These are phyloP conservation scores for Melanostoma scalare DNA, from an alignment of 2,888 invertebrate species.

Conservation along the genomic window DNA sequence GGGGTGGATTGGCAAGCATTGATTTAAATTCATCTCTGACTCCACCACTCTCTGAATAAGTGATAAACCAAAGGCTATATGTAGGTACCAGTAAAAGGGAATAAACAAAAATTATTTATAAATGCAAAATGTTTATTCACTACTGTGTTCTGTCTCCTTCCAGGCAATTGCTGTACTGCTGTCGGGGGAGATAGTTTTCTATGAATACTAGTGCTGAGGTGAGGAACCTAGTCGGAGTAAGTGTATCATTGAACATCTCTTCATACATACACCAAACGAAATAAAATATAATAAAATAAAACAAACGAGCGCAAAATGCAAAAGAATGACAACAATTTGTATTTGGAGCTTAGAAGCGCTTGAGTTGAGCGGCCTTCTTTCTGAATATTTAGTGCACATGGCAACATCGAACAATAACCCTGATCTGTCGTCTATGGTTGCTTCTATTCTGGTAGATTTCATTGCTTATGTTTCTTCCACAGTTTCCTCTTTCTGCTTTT, in stretches of 20 bases:
- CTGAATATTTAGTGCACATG: conserved; percentile 72
- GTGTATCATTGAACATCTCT: conserved; percentile 55
- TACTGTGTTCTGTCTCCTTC: conserved; percentile 38
- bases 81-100: conserved; percentile 45
- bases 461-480: conserved; percentile 39
- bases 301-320: conserved; percentile 37
- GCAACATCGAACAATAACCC: conserved; percentile 70
- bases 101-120: conserved; percentile 69
- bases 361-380: conserved; percentile 70
- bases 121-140: conserved; percentile 71
- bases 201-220: conserved; percentile 44
- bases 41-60: conserved; percentile 9
- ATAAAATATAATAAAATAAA: conserved; percentile 3
- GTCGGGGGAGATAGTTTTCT: conserved; percentile 21
- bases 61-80: conserved; percentile 42
- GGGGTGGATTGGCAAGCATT: conserved; percentile 55
- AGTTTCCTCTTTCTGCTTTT: conserved; percentile 8
- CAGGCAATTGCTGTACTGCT: conserved; percentile 5
- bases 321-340: conserved; percentile 23
- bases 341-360: conserved; percentile 66
- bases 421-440: conserved; percentile 48
- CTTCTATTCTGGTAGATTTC: conserved; percentile 24
- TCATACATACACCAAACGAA: conserved; percentile 24
- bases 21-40: conserved; percentile 55
- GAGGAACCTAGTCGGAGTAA: conserved; percentile 41